Evolutionary conservation across 2,113 vertebrate genomes (phyloP).

Genomic region (Struthidea cinerea): DNA sequence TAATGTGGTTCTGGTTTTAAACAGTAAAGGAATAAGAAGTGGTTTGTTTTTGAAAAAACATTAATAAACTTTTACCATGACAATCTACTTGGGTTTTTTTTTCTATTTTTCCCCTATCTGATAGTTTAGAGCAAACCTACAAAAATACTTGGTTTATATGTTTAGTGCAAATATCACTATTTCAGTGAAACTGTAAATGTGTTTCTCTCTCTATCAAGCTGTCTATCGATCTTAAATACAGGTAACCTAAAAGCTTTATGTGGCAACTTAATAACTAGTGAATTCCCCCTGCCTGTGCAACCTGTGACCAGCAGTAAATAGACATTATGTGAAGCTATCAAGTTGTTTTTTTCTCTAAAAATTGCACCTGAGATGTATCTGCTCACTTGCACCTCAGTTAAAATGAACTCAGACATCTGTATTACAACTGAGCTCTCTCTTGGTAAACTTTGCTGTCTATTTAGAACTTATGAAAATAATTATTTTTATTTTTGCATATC

Average conservation of each 20-base stretch:
- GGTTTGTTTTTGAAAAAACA: background rate
- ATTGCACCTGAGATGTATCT: background rate
- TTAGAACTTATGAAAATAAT: background rate
- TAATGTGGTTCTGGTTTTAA: background rate
- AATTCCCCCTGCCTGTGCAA: background rate
- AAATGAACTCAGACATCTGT: background rate
- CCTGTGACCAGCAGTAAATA: background rate
- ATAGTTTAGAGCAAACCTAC: background rate
- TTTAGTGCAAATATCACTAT: background rate
- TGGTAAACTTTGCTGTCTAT: background rate
- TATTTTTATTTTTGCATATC: background rate
- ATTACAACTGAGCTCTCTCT: background rate
- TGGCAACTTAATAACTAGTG: background rate
- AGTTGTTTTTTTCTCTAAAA: background rate
- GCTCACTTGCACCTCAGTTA: background rate
- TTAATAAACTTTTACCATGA: background rate
- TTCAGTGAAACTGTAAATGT: background rate
- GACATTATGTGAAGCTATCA: background rate
- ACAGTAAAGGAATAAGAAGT: background rate
- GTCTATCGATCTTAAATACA: background rate
- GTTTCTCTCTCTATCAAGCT: background rate
- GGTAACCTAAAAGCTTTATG: background rate
- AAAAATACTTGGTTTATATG: background rate
- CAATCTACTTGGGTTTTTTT: background rate
- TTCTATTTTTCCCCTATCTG: accelerated